Evolutionary conservation across 2,113 vertebrate genomes (phyloP), one percentile per base, ranked within the genome.

Genomic region (Chionis minor): DNA sequence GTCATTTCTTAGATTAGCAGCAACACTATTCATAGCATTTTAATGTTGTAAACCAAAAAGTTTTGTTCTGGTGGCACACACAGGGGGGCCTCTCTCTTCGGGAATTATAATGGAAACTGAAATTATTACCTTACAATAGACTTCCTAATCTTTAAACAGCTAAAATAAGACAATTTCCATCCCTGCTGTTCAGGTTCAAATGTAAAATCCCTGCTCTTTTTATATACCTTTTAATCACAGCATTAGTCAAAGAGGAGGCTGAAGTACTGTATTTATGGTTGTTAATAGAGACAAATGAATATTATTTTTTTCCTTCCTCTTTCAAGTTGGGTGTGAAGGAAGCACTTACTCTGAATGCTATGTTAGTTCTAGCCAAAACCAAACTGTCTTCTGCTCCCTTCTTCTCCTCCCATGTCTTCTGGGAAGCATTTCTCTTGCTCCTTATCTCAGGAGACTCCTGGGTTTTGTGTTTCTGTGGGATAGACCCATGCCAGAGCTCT

Each of bases 181-280:
- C 51, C 80, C 72, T 40, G 59, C 75, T 90, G 71, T 95, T 93
- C 55, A 63, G n/a, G 38, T 90, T 90, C 63, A 67, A 70, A 67
- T 63, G 56, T 59, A 78, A 89, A 96, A 81, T 35, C 69, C 38
- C 13, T 56, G 24, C 18, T 51, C 38, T 82, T 92, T 77, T 75
- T 52, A 30, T 56, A 20, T 65, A 33, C 22, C 58, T 86, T 84
- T 84, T 84, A 94, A 93, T 91, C 80, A 81, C 30, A 49, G 70
- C 1, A 0, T 59, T 93, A 71, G n/a, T 83, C 65, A 81, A 86
- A 88, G 72, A 88, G 28, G 59, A 70, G 27, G 35, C 45, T 78
- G 59, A 78, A 86, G 32, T 87, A 42, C 32, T 71, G 9, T 71
- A 40, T 78, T 93, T 90, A 30, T 79, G 23, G 23, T 44, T 51